Percentiles rank a stretch among this genome's conserved stretches.
Conservation (phyloP, 2,888 invertebrate species). For the Acholoe squamosa region DNA sequence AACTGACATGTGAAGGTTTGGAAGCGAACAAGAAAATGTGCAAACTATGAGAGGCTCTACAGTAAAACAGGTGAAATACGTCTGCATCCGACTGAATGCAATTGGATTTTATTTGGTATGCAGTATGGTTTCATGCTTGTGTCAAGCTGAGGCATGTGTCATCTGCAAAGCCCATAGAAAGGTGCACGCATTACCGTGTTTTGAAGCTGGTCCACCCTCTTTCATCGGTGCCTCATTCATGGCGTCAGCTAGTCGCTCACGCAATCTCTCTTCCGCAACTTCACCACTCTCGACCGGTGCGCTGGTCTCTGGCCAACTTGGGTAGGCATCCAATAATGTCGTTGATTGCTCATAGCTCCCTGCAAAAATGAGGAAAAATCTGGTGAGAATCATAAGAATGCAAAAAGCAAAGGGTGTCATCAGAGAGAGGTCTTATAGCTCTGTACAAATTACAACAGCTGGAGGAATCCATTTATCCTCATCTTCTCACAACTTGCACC, state of each 20-base stretch:
- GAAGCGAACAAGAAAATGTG: constrained; percentile 19
- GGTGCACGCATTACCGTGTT: constrained; percentile 63
- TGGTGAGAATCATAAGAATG: constrained; percentile 35
- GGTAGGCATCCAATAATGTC: constrained; percentile 88
- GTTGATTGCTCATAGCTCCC: constrained; percentile 96
- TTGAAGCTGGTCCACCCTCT: constrained; percentile 59
- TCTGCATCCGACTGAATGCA: neutral
- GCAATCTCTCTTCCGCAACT: constrained; percentile 89
- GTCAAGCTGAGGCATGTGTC: constrained; percentile 30
- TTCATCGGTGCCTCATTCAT: constrained; percentile 91
- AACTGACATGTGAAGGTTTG: constrained; percentile 10
- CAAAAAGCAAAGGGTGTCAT: neutral
- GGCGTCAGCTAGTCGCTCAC: constrained; percentile 95
- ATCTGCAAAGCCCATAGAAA: constrained; percentile 51
- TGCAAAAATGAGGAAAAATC: constrained; percentile 80
- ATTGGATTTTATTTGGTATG: constrained; percentile 1
- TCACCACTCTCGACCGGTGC: constrained; percentile 78
- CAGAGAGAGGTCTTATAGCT: neutral
- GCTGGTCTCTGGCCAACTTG: constrained; percentile 81
- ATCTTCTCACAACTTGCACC: neutral
- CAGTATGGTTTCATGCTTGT: neutral
- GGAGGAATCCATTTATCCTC: neutral
- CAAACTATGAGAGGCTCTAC: constrained; percentile 11
- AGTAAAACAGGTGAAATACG: neutral
- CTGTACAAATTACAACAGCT: neutral